These are phyloP conservation scores for Hyperopisus bebe DNA, from an alignment of 2,113 vertebrate genomes.

Conservation along the genomic window DNA sequence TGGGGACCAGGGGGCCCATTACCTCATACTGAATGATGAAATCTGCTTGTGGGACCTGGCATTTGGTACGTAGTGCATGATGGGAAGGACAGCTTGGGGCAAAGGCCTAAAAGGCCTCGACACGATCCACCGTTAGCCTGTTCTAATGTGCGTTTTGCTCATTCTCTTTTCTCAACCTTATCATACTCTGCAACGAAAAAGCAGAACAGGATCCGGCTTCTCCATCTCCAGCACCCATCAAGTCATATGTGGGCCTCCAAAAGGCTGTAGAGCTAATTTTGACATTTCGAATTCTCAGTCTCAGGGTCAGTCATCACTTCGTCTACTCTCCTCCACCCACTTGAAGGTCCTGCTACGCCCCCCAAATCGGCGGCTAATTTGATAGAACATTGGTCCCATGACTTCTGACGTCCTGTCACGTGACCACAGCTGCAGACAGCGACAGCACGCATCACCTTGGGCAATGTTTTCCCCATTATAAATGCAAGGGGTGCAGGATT, in stretches of 20 bases:
- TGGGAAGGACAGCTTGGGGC: constrained; percentile 1
- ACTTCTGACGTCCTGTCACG: neutral
- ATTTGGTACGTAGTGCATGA: neutral
- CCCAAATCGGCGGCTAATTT: neutral
- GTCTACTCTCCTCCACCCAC: neutral
- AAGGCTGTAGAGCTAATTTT: neutral
- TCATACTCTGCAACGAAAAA: neutral
- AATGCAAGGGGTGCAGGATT: neutral
- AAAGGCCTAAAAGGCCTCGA: neutral
- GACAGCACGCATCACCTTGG: neutral
- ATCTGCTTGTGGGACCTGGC: neutral
- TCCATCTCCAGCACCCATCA: neutral
- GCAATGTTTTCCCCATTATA: neutral
- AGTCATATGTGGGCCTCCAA: neutral
- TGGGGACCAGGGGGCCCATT: neutral
- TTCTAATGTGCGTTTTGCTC: neutral
- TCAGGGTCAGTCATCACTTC: neutral
- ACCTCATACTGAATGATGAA: neutral
- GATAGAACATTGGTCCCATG: neutral
- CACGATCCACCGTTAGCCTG: neutral
- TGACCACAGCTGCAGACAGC: neutral
- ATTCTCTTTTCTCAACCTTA: neutral
- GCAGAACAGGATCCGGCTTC: neutral
- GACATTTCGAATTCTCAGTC: neutral
- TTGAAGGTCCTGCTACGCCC: neutral